These are phyloP conservation scores for Tympanuchus pallidicinctus DNA, from an alignment of 2,113 vertebrate genomes.

Conservation along the genomic window DNA sequence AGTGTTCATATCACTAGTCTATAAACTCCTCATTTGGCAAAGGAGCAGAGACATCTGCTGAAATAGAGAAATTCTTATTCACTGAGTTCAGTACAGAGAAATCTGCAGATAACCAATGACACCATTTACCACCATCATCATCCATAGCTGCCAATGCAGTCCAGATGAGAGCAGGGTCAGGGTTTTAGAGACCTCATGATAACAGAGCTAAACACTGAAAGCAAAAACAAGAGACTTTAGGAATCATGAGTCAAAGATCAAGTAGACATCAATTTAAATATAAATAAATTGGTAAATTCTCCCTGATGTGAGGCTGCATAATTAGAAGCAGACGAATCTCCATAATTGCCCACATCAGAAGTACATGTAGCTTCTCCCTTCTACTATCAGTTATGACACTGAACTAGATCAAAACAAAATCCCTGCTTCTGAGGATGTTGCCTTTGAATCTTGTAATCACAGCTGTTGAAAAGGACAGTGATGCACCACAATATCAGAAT, in stretches of 20 bases:
- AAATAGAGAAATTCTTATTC: constrained; percentile 71
- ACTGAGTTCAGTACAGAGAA: constrained; percentile 67
- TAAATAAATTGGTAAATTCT: not conserved
- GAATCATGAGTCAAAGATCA: constrained; percentile 5
- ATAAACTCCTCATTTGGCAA: constrained; percentile 53
- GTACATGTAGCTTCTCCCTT: not conserved
- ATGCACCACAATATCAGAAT: not conserved
- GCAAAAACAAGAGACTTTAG: not conserved
- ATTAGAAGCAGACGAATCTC: constrained; percentile 2
- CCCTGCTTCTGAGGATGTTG: not conserved
- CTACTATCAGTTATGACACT: not conserved
- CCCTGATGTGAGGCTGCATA: not conserved
- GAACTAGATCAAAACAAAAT: not conserved
- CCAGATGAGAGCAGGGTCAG: constrained; percentile 28
- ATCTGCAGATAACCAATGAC: constrained; percentile 69
- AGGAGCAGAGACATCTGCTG: constrained; percentile 55
- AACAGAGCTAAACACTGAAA: constrained; percentile 15
- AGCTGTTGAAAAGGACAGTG: not conserved
- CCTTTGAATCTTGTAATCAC: not conserved
- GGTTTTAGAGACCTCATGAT: constrained; percentile 18
- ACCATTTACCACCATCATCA: constrained; percentile 57
- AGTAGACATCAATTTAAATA: not conserved
- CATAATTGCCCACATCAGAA: not conserved
- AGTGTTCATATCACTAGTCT: constrained; percentile 48
- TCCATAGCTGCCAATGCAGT: constrained; percentile 36